Evolutionary conservation across 2,888 invertebrate genomes (phyloP), one percentile per base, ranked within the genome.

Genomic region (Minunthozetes semirufus): DNA sequence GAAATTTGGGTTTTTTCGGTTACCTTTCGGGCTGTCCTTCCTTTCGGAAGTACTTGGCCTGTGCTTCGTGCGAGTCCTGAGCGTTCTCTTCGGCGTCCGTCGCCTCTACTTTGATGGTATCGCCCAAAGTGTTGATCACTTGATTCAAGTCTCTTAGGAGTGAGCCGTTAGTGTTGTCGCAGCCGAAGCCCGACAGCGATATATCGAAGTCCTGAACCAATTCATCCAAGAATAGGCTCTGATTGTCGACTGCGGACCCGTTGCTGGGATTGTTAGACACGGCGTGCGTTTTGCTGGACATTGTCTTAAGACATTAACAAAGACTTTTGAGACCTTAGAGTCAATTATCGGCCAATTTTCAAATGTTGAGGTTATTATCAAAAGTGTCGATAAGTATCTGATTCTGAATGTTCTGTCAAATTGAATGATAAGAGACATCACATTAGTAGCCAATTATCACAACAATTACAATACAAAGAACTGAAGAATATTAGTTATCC

Each of bases 171-270:
- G 68, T 68, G 15, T 63, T 29, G 13, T 68, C 68, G 46, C 68
- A 68, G 9, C 66, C 74, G n/a, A 74, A 68, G 9, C 74, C 74
- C 1, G 74, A 74, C 29, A 74, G 27, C 11, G 74, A 74, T 17
- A 74, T 66, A 22, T 74, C 74, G 25, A 74, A 74, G 38, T 74
- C 74, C 19, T 74, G 66, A 22, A 68, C 68, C 33, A 74, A 74
- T 13, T 74, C 74, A 27, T 74, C 74, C 46, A 74, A 25, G 38
- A 74, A 56, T 27, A 74, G 70, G 33, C 33, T 33, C 33, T 33
- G 33, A 6, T 68, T 1, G 29, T 27, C 29, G 9, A 27, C 61
- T 15, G 15, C 61, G 15, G 56, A 25, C 19, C 6, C 13, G 59
- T 19, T 53, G 19, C 19, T 53, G 19, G n/a, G 17, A 53, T 56